These are phyloP conservation scores for Scotopteryx bipunctaria DNA, from an alignment of 2,888 invertebrate species.

Conservation along the genomic window DNA sequence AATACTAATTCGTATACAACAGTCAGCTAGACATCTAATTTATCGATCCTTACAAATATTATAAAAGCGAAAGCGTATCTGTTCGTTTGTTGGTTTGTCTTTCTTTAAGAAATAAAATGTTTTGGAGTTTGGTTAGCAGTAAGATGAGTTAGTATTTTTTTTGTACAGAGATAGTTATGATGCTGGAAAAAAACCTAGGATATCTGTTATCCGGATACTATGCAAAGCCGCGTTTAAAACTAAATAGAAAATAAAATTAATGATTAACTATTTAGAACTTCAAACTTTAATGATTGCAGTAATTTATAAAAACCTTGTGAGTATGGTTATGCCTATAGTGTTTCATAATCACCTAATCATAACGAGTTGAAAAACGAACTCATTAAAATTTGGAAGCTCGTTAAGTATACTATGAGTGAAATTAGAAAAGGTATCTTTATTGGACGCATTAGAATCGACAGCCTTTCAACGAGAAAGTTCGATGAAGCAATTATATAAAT, in stretches of 20 bases:
- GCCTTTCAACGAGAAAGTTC: constrained; percentile 70
- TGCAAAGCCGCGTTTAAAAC: too few species aligned
- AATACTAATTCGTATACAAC: too few species aligned
- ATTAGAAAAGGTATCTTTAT: constrained; percentile 66
- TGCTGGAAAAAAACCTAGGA: too few species aligned
- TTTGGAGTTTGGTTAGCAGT: too few species aligned
- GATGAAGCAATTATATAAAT: constrained; percentile 78
- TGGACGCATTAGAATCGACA: constrained; percentile 69
- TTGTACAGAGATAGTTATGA: too few species aligned
- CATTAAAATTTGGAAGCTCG: constrained; percentile 54
- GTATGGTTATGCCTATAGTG: constrained; percentile 8
- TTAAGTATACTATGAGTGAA: constrained; percentile 58
- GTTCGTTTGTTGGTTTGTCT: too few species aligned
- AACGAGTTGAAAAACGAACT: constrained; percentile 45
- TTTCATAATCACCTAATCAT: constrained; percentile 46
- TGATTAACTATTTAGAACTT: not conserved
- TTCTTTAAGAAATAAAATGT: too few species aligned
- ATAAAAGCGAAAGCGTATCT: too few species aligned
- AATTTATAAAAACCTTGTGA: constrained; percentile 1
- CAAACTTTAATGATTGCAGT: not conserved
- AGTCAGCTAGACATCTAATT: too few species aligned
- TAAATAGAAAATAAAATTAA: not conserved
- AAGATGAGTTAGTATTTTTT: too few species aligned
- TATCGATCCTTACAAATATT: too few species aligned
- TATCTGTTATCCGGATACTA: too few species aligned